These are phyloP conservation scores for Sardina pilchardus DNA, from an alignment of 2,113 vertebrate species.

Conservation along the genomic window DNA sequence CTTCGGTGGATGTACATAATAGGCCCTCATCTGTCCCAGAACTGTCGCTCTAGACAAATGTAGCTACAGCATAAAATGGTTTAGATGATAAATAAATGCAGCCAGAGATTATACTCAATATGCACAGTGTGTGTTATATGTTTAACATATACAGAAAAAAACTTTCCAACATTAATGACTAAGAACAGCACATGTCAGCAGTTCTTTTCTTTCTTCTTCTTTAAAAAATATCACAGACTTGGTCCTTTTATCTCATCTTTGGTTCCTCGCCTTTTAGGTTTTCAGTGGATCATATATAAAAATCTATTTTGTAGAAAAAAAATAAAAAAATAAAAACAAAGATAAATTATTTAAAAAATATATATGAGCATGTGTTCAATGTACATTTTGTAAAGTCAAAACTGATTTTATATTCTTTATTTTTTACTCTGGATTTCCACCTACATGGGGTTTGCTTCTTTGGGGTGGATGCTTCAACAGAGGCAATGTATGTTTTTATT, in stretches of 20 bases:
- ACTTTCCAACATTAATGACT: constrained; percentile 27
- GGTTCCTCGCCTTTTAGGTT: constrained; percentile 61
- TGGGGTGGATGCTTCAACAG: constrained; percentile 64
- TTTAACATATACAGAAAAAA: constrained; percentile 55
- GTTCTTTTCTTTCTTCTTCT: constrained; percentile 32
- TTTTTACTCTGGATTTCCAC: constrained; percentile 63
- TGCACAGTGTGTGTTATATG: constrained; percentile 53
- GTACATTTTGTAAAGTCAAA: constrained; percentile 77
- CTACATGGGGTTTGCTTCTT: constrained; percentile 58
- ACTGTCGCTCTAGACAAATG: constrained; percentile 52
- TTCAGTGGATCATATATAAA: constrained; percentile 69
- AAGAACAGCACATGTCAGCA: constrained; percentile 53
- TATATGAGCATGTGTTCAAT: constrained; percentile 74
- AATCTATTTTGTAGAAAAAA: constrained; percentile 72
- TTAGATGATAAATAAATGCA: constrained; percentile 25
- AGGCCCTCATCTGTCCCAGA: constrained; percentile 43
- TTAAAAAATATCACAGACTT: constrained; percentile 17
- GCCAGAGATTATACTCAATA: constrained; percentile 31
- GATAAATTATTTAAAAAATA: constrained; percentile 79
- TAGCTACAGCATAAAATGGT: constrained; percentile 45
- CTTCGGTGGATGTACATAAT: constrained; percentile 46
- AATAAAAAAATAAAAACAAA: constrained; percentile 54
- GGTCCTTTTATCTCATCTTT: constrained; percentile 47
- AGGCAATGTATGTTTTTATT: constrained; percentile 57
- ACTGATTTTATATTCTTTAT: constrained; percentile 72